phyloP scores from a whole-genome alignment of 2,888 invertebrate genomes.

The Parnassius glacialis region DNA sequence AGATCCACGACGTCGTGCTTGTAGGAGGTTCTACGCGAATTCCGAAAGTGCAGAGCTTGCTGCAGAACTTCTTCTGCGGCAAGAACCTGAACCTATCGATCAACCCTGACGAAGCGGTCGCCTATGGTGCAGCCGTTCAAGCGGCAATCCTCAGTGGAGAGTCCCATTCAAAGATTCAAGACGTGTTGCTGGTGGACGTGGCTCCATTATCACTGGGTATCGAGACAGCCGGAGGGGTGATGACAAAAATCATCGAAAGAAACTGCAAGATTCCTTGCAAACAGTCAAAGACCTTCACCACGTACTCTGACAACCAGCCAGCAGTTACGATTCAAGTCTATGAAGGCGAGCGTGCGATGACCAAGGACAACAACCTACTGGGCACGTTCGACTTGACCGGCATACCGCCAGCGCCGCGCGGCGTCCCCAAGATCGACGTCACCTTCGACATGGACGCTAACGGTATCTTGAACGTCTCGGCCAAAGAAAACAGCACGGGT shows the following conservation, averaged over 20 bases:
- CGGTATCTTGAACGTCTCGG: conserved; percentile 91
- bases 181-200: conserved; percentile 81
- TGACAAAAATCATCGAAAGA: conserved; percentile 87
- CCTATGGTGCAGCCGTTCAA: conserved; percentile 88
- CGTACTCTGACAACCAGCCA: conserved; percentile 90
- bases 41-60: conserved; percentile 87
- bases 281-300: conserved; percentile 84
- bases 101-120: conserved; percentile 91
- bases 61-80: conserved; percentile 88
- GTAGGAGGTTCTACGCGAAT: conserved; percentile 92
- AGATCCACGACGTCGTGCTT: conserved; percentile 89
- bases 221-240: conserved; percentile 90
- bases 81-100: conserved; percentile 87
- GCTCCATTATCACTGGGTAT: conserved; percentile 86
- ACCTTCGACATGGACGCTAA: conserved; percentile 90
- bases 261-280: conserved; percentile 85
- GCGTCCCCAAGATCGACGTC: conserved; percentile 86
- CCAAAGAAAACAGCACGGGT: conserved; percentile 84
- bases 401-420: conserved; percentile 85
- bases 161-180: conserved; percentile 88
- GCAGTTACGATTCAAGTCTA: conserved; percentile 87
- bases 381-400: conserved; percentile 85
- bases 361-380: conserved; percentile 86
- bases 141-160: conserved; percentile 87
- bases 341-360: conserved; percentile 90